phyloP scores from a whole-genome alignment of 2,888 invertebrate genomes.

The Idaea dimidiata region DNA sequence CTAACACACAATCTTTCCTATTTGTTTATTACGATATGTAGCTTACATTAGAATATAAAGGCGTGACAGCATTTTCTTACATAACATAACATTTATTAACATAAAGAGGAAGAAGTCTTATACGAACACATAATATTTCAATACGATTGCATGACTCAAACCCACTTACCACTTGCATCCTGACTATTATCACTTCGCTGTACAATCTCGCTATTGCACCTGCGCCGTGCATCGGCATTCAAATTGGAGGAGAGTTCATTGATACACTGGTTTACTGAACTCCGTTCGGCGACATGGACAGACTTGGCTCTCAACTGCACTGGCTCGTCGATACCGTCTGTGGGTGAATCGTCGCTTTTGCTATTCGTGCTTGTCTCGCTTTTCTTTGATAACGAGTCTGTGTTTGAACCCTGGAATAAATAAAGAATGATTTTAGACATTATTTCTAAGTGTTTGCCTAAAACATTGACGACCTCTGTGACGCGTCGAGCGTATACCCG shows the following conservation, averaged over 20 bases:
- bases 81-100: no score
- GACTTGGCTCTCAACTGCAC: conserved; percentile 68
- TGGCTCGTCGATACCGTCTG: conserved; percentile 61
- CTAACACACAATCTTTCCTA: no score
- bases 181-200: conserved; percentile 65
- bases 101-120: no score
- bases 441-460: no score
- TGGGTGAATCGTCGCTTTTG: conserved; percentile 60
- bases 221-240: conserved; percentile 64
- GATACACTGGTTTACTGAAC: conserved; percentile 84
- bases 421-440: background rate
- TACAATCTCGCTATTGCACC: conserved; percentile 77
- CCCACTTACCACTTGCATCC: conserved; percentile 56
- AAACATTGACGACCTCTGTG: no score
- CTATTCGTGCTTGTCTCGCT: conserved; percentile 61
- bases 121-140: background rate
- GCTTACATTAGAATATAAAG: no score
- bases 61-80: no score
- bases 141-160: conserved; percentile 3
- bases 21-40: no score
- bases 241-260: conserved; percentile 84
- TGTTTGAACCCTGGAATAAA: conserved; percentile 54
- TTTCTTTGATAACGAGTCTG: conserved; percentile 65
- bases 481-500: no score
- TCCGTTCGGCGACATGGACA: conserved; percentile 61